Evolutionary conservation across 2,888 invertebrate genomes (phyloP).

Genomic region (Caenorhabditis plicata): DNA sequence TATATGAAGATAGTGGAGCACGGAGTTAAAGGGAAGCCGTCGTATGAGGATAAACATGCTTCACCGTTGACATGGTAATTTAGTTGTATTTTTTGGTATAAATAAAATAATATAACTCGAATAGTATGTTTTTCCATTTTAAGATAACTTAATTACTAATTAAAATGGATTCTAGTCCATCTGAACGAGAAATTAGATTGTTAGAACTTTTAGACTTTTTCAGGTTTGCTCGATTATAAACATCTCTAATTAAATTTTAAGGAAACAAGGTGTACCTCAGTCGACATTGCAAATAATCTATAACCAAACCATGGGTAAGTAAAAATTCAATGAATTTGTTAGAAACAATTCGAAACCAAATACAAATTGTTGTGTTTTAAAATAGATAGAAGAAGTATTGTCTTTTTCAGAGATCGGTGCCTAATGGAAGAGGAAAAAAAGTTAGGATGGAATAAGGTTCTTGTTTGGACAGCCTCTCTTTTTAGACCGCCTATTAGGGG

Average conservation of each 20-base stretch:
- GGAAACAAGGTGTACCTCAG: conserved; percentile 12
- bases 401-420: too few species aligned
- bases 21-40: conserved; percentile 8
- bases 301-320: conserved; percentile 7
- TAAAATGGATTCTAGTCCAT: conserved; percentile 15
- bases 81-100: neutral
- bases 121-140: too few species aligned
- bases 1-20: conserved; percentile 24
- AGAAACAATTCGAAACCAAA: neutral
- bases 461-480: too few species aligned
- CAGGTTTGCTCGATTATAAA: neutral
- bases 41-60: conserved; percentile 27
- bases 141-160: too few species aligned
- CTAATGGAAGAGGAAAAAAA: too few species aligned
- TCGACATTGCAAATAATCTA: conserved; percentile 9
- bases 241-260: neutral
- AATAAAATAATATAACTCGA: too few species aligned
- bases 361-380: too few species aligned
- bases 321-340: neutral
- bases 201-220: conserved; percentile 11
- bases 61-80: conserved; percentile 24
- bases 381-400: too few species aligned
- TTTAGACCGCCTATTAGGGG: too few species aligned
- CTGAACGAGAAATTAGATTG: conserved; percentile 11
- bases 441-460: too few species aligned